Percentiles rank a stretch among this genome's conserved stretches.
Conservation (phyloP, 2,797 vertebrate species). For the Fistularia commersonii region DNA sequence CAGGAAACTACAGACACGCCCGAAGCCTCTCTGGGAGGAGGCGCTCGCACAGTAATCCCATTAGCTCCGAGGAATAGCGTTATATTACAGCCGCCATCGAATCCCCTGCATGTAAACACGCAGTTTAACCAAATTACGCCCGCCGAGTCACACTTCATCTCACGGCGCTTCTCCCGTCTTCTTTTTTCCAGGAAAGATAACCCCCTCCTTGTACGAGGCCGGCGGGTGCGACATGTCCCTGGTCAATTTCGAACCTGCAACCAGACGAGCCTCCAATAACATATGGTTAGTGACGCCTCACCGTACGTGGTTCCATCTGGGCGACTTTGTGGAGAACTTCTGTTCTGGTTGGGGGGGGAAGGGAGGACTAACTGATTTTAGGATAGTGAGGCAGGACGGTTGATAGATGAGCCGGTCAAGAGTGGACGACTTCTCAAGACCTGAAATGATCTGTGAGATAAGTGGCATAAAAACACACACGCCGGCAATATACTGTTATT, state of each 20-base stretch:
- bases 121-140: slow-evolving; percentile 23
- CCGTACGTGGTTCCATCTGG: too few relatives aligned
- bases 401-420: too few relatives aligned
- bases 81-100: slow-evolving; percentile 16
- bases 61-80: slow-evolving; percentile 26
- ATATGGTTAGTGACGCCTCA: slow-evolving; percentile 83
- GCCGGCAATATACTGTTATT: too few relatives aligned
- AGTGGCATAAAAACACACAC: too few relatives aligned
- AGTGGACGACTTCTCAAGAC: too few relatives aligned
- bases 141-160: not conserved
- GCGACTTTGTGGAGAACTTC: too few relatives aligned
- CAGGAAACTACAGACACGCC: slow-evolving; percentile 31
- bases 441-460: too few relatives aligned
- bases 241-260: slow-evolving; percentile 97
- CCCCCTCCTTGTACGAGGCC: slow-evolving; percentile 92
- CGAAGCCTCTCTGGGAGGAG: slow-evolving; percentile 27
- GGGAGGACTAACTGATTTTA: too few relatives aligned
- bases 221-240: slow-evolving; percentile 96
- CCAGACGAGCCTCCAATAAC: slow-evolving; percentile 96
- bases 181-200: slow-evolving; percentile 85
- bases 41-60: slow-evolving; percentile 26
- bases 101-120: slow-evolving; percentile 15
- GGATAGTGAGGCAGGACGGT: too few relatives aligned
- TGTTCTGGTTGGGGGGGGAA: too few relatives aligned
- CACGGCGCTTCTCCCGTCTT: too few relatives aligned